Base-by-base conservation (phyloP, 2,888 invertebrate genomes). In the Galerucella calmariensis region DNA sequence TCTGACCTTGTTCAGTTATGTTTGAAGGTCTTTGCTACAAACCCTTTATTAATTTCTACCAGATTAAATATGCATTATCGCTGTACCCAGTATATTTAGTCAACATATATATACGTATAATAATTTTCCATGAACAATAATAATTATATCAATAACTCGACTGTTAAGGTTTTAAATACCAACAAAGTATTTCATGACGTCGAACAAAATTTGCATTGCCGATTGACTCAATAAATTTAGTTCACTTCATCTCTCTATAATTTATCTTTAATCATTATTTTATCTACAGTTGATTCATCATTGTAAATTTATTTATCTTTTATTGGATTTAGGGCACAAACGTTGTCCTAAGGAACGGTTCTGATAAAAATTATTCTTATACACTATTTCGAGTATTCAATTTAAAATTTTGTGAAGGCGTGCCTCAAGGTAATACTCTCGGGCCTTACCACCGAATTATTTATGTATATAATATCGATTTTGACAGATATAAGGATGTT, bases 391-490 rank as follows among this genome's bases (percentile, higher is more conserved):
- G 11, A 46, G 2, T 11, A 11, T 14, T 48, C 3, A 48, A 4
- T 12, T 48, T 48, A 12, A 12, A 48, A 14, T 48, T 61, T 35
- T 14, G 35, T 56, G 63, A 46, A 41, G 70, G 70, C 65, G 70
- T 71, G 44, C 70, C 56, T 65, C 70, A 71, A 71, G 70, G 70
- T 71, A 65, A 56, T 14, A n/a, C 56, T 53, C n/a, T 58, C 14
- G 48, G 59, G 24, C 67, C 59, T 44, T 46, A 35, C 35, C 14
- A 16, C 2, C 51, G 16, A 27, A 65, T 66, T 48, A 41, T 27
- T 66, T 72, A 59, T 67, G 58, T 66, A 63, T 56, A 24, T 10
- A 65, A 1, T 16, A 20, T 71, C 56, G 16, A 20, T 56, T 92
- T n/a, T 59, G 24, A 27, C 58, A 14, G 8, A 1, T 41, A n/a